These are phyloP conservation scores for Alethe diademata DNA, from an alignment of 2,113 vertebrate genomes.

Conservation along the genomic window DNA sequence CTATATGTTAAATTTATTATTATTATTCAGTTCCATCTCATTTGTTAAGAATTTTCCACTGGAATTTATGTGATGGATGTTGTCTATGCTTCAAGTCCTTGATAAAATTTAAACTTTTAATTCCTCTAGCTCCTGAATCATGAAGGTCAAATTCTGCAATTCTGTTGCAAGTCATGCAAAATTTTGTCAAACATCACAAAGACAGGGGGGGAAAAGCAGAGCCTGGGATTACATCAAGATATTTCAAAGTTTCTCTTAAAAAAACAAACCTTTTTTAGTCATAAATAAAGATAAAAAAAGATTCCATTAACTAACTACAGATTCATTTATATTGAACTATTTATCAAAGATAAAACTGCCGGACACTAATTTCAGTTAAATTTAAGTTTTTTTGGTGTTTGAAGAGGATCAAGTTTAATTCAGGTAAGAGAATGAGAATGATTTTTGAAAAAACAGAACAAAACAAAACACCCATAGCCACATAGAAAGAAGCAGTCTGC, in stretches of 20 bases:
- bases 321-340: background rate
- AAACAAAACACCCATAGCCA: background rate
- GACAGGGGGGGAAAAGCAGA: background rate
- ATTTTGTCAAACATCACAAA: background rate
- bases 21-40: background rate
- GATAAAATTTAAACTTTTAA: background rate
- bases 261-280: background rate
- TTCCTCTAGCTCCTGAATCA: background rate
- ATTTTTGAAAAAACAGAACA: background rate
- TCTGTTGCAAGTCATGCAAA: background rate
- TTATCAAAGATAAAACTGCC: background rate
- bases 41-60: background rate
- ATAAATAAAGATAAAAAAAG: background rate
- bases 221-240: background rate
- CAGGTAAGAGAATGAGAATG: background rate
- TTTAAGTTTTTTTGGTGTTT: background rate
- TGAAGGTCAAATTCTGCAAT: background rate
- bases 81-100: background rate
- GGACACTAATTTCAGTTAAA: background rate
- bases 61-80: background rate
- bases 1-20: background rate
- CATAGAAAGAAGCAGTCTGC: rapidly evolving
- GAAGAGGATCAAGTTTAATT: background rate
- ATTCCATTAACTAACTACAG: background rate
- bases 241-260: background rate